A percentile compares a stretch with the other conserved stretches of the same genome.
These are phyloP conservation scores for Megalonaias nervosa DNA, from an alignment of 1,140 invertebrate genomes.

Conservation along the genomic window DNA sequence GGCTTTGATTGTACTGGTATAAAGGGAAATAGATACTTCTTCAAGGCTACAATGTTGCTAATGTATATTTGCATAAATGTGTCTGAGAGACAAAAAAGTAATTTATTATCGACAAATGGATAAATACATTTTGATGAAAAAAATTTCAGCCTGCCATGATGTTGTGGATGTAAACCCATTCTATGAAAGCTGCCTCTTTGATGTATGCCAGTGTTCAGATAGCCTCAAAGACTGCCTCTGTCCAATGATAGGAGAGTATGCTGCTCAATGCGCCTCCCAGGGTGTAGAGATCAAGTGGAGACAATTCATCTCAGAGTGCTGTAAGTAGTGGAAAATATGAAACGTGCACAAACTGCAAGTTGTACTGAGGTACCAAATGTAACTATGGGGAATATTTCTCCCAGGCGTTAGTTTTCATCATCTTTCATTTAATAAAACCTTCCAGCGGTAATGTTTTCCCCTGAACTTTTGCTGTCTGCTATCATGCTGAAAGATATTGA, in stretches of 20 bases:
- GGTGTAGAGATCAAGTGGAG: conserved; percentile 85
- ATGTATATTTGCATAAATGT: too few relatives aligned
- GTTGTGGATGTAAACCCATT: conserved; percentile 84
- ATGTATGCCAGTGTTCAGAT: conserved; percentile 86
- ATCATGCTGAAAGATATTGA: too few relatives aligned
- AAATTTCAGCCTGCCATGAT: conserved; percentile 81
- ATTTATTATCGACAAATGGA: neutral
- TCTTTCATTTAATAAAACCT: too few relatives aligned
- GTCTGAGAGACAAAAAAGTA: neutral
- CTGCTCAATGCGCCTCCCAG: conserved; percentile 81
- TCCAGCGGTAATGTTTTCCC: too few relatives aligned
- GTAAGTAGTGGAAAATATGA: conserved; percentile 64
- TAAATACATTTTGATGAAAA: neutral
- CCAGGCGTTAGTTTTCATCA: too few relatives aligned
- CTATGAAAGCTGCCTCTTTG: conserved; percentile 87
- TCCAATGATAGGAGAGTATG: conserved; percentile 85
- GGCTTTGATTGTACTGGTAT: too few relatives aligned
- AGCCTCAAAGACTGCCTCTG: conserved; percentile 80
- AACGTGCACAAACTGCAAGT: neutral
- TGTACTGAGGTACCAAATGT: too few relatives aligned
- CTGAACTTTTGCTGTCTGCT: too few relatives aligned
- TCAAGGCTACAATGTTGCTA: too few relatives aligned
- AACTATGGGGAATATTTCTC: too few relatives aligned
- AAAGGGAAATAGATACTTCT: too few relatives aligned
- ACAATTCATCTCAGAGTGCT: conserved; percentile 81